phyloP scores from a whole-genome alignment of 2,888 invertebrate genomes.

The Andrena bucephala region DNA sequence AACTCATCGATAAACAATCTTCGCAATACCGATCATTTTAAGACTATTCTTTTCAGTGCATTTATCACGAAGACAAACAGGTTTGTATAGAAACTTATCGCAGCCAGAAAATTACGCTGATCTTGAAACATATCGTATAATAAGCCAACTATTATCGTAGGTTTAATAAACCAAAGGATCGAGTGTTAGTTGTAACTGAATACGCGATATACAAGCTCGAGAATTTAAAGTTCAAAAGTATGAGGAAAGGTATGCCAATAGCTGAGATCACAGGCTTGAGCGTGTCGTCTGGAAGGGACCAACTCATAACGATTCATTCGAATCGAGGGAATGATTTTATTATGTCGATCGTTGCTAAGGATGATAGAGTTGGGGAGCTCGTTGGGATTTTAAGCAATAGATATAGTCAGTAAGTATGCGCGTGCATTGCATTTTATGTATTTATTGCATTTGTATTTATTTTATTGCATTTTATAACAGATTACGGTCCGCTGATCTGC shows the following conservation, averaged over 20 bases:
- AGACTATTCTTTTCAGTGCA: slow-evolving; percentile 85
- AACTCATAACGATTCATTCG: slow-evolving; percentile 94
- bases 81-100: slow-evolving; percentile 58
- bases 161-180: slow-evolving; percentile 93
- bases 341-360: slow-evolving; percentile 89
- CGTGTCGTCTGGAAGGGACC: slow-evolving; percentile 94
- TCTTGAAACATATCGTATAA: neutral
- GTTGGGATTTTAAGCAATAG: slow-evolving; percentile 92
- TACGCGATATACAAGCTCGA: slow-evolving; percentile 95
- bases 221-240: slow-evolving; percentile 92
- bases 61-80: slow-evolving; percentile 83
- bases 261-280: slow-evolving; percentile 94
- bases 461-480: slow-evolving; percentile 85
- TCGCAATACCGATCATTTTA: slow-evolving; percentile 89
- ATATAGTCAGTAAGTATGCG: slow-evolving; percentile 90
- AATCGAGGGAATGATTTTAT: slow-evolving; percentile 96
- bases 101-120: neutral
- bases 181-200: slow-evolving; percentile 95
- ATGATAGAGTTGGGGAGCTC: slow-evolving; percentile 94
- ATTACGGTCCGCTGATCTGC: slow-evolving; percentile 89
- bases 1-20: slow-evolving; percentile 89
- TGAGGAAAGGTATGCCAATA: slow-evolving; percentile 94
- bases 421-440: neutral
- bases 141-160: slow-evolving; percentile 69
- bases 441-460: neutral